Percentiles rank a stretch among this genome's conserved stretches.
Conservation (phyloP, 1,140 invertebrate genomes). For the Drosophila bocqueti region DNA sequence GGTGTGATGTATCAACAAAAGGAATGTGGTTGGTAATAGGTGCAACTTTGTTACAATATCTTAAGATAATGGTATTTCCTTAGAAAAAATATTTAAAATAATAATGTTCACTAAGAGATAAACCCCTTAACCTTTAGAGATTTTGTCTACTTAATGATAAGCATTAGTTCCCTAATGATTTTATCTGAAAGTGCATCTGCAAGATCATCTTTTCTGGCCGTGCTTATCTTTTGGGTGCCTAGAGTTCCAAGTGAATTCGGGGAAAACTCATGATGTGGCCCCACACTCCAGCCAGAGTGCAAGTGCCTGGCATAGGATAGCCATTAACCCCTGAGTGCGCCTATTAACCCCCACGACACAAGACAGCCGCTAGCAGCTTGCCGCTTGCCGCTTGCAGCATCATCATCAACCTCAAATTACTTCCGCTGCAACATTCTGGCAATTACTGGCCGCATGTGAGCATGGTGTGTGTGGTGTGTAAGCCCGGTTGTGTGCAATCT, state of each 20-base stretch:
- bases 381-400: constrained; percentile 36
- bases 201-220: background rate
- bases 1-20: background rate
- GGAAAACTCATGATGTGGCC: constrained; percentile 17
- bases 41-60: background rate
- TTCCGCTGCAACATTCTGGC: constrained; percentile 77
- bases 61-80: background rate
- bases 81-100: background rate
- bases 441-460: constrained; percentile 55
- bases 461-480: constrained; percentile 9
- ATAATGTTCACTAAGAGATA: too few species aligned
- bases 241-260: constrained; percentile 19
- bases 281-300: constrained; percentile 25
- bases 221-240: background rate
- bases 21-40: background rate
- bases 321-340: constrained; percentile 66
- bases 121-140: background rate
- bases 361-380: constrained; percentile 20
- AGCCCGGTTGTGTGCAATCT: constrained; percentile 47
- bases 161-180: background rate
- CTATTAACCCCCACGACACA: constrained; percentile 64
- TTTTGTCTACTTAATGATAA: background rate
- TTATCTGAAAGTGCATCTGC: background rate
- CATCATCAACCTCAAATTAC: constrained; percentile 78
- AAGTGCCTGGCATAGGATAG: constrained; percentile 51